Evolutionary conservation across 23 tunicate genomes (phyloP).

Genomic region (Ascidia mentula): DNA sequence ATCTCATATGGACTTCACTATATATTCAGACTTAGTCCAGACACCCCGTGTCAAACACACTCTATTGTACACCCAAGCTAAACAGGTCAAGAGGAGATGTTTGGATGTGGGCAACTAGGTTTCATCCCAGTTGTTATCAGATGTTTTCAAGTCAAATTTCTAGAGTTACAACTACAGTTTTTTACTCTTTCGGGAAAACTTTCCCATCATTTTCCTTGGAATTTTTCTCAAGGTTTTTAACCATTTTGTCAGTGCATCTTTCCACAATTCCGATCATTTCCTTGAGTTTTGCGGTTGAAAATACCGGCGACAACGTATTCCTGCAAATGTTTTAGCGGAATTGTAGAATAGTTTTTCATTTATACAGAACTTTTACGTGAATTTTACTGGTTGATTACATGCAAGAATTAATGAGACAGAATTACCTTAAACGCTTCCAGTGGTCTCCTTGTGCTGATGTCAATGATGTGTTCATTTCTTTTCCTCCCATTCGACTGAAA

Average conservation of each 20-base stretch:
- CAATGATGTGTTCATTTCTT: constrained; percentile 49
- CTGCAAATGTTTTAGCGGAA: background rate
- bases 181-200: constrained; percentile 43
- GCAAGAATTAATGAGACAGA: background rate
- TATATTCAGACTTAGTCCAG: no score
- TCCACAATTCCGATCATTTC: constrained; percentile 48
- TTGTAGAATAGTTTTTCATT: no score
- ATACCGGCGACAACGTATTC: constrained; percentile 39
- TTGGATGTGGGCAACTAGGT: no score
- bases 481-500: constrained; percentile 23
- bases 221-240: constrained; percentile 24
- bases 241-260: constrained; percentile 33
- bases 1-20: no score
- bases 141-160: no score
- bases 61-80: no score
- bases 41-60: no score
- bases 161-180: no score
- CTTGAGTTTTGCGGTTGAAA: constrained; percentile 68
- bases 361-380: background rate
- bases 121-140: no score
- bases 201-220: constrained; percentile 28
- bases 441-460: constrained; percentile 51
- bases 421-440: constrained; percentile 62
- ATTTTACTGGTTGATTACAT: background rate
- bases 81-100: no score